A percentile compares a stretch with the other conserved stretches of the same genome.
Conservation (phyloP, 2,113 vertebrate genomes). For the Pachycephala philippinensis region DNA sequence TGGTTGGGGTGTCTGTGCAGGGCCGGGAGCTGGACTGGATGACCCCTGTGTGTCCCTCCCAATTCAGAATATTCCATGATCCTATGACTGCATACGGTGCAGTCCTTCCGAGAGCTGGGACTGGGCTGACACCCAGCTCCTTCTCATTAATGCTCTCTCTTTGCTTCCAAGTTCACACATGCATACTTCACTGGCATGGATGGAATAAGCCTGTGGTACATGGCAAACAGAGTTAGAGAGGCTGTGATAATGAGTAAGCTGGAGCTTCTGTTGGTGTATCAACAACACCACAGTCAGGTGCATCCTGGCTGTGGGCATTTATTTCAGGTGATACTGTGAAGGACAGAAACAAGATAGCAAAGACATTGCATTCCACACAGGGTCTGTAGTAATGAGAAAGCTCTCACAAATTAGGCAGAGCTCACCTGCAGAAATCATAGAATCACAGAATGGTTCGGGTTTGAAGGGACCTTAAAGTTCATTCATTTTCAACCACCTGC, state of each 20-base stretch:
- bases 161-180: background rate
- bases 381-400: background rate
- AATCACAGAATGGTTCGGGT: background rate
- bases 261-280: background rate
- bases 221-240: background rate
- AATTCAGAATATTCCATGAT: background rate
- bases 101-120: background rate
- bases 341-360: background rate
- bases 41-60: background rate
- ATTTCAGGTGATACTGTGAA: background rate
- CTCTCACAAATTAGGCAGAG: background rate
- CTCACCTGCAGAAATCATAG: background rate
- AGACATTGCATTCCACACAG: background rate
- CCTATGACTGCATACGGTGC: background rate
- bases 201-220: background rate
- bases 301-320: background rate
- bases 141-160: background rate
- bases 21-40: accelerated
- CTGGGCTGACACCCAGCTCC: background rate
- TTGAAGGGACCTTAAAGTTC: background rate
- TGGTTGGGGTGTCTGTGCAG: background rate
- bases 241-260: background rate
- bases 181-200: background rate
- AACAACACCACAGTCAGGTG: background rate
- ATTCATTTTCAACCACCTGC: background rate